Evolutionary conservation across 2,888 invertebrate genomes (phyloP).

Genomic region (Elmis aenea): DNA sequence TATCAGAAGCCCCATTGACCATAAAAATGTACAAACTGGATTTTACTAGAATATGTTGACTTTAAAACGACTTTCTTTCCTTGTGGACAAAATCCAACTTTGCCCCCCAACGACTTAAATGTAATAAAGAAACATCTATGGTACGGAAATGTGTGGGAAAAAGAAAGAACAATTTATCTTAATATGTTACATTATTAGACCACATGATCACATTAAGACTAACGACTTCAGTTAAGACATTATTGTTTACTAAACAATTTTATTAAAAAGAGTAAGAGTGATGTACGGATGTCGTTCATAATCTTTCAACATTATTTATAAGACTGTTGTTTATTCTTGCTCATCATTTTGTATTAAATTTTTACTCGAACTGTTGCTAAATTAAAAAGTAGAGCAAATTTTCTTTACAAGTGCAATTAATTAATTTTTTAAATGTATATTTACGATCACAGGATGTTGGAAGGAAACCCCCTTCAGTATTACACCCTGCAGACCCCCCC

Average conservation of each 20-base stretch:
- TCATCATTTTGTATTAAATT: no score
- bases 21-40: slow-evolving; percentile 53
- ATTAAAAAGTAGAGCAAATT: no score
- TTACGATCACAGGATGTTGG: slow-evolving; percentile 41
- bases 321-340: no score
- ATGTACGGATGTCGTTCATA: no score
- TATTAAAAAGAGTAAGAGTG: slow-evolving; percentile 11
- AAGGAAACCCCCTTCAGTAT: slow-evolving; percentile 41
- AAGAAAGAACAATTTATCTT: slow-evolving; percentile 15
- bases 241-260: slow-evolving; percentile 3
- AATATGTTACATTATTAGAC: slow-evolving; percentile 10
- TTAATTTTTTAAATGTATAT: slow-evolving; percentile 31
- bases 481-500: slow-evolving; percentile 22
- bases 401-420: no score
- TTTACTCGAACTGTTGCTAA: no score
- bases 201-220: slow-evolving; percentile 6
- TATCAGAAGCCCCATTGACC: slow-evolving; percentile 57
- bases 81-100: slow-evolving; percentile 33
- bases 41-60: slow-evolving; percentile 51
- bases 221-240: slow-evolving; percentile 12
- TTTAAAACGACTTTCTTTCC: slow-evolving; percentile 38
- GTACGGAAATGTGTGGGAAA: slow-evolving; percentile 2
- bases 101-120: slow-evolving; percentile 35
- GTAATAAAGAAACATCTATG: slow-evolving; percentile 11
- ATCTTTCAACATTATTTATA: no score